Conservation (phyloP, 2,888 invertebrate genomes). For the Gastracanthus pulcherrimus region DNA sequence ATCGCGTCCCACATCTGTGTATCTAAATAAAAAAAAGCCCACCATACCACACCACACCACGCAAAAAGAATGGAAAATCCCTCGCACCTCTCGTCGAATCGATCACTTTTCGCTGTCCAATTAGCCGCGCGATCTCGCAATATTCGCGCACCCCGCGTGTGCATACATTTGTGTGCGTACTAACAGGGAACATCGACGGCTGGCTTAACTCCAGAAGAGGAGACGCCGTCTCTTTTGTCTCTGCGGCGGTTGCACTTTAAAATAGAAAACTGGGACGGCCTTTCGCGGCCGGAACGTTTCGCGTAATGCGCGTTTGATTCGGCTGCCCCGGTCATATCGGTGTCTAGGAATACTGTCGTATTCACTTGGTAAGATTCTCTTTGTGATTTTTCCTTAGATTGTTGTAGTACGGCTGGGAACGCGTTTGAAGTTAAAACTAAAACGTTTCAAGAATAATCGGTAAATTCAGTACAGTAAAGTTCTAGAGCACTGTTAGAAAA, state of each 20-base stretch:
- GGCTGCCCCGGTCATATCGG: too few relatives aligned
- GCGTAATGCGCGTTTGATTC: slow-evolving; percentile 33
- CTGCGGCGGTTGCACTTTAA: slow-evolving; percentile 63
- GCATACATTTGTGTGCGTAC: too few relatives aligned
- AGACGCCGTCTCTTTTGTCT: slow-evolving; percentile 61
- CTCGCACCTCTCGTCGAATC: background rate
- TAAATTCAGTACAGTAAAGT: too few relatives aligned
- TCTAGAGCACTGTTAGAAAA: too few relatives aligned
- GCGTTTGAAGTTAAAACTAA: too few relatives aligned
- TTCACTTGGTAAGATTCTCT: too few relatives aligned
- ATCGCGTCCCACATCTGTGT: slow-evolving; percentile 12
- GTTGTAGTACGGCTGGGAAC: too few relatives aligned
- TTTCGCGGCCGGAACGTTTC: slow-evolving; percentile 59
- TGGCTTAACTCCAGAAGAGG: slow-evolving; percentile 69
- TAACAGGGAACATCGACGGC: slow-evolving; percentile 65
- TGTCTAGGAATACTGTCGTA: too few relatives aligned
- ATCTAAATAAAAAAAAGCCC: background rate
- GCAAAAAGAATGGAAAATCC: background rate
- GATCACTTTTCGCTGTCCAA: slow-evolving; percentile 29
- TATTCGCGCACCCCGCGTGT: too few relatives aligned
- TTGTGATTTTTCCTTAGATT: too few relatives aligned
- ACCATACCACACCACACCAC: slow-evolving; percentile 16
- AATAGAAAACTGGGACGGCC: slow-evolving; percentile 71
- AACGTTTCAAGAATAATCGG: too few relatives aligned
- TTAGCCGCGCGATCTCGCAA: slow-evolving; percentile 40